phyloP scores from a whole-genome alignment of 2,113 vertebrate species.

The Pygathrix nemaeus region DNA sequence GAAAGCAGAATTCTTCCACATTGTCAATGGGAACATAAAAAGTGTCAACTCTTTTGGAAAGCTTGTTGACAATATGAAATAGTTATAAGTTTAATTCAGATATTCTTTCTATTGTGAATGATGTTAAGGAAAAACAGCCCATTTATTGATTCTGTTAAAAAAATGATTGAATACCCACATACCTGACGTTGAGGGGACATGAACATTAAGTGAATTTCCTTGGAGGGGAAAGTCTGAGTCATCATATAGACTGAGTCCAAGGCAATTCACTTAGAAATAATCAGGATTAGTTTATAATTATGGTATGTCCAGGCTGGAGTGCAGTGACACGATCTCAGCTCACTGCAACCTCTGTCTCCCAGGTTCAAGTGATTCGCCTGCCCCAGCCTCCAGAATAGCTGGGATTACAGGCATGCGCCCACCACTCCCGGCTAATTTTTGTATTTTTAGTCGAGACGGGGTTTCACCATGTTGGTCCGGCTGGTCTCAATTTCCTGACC shows the following conservation, averaged over 20 bases:
- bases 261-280: neutral
- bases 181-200: neutral
- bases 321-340: fast-evolving
- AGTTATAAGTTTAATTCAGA: neutral
- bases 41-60: neutral
- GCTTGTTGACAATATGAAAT: neutral
- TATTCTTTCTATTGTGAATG: neutral
- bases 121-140: neutral
- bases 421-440: too few species aligned
- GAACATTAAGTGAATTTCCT: neutral
- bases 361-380: too few species aligned
- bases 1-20: neutral
- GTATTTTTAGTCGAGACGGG: too few species aligned
- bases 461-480: too few species aligned
- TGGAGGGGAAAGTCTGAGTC: neutral
- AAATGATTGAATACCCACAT: neutral
- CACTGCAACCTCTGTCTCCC: too few species aligned
- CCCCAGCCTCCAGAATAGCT: too few species aligned
- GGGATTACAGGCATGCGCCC: too few species aligned
- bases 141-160: neutral
- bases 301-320: neutral
- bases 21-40: neutral
- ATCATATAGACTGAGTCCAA: neutral
- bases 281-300: neutral
- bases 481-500: too few species aligned